phyloP scores from a whole-genome alignment of 2,888 invertebrate genomes.

The Acanthococcus lagerstroemiae region DNA sequence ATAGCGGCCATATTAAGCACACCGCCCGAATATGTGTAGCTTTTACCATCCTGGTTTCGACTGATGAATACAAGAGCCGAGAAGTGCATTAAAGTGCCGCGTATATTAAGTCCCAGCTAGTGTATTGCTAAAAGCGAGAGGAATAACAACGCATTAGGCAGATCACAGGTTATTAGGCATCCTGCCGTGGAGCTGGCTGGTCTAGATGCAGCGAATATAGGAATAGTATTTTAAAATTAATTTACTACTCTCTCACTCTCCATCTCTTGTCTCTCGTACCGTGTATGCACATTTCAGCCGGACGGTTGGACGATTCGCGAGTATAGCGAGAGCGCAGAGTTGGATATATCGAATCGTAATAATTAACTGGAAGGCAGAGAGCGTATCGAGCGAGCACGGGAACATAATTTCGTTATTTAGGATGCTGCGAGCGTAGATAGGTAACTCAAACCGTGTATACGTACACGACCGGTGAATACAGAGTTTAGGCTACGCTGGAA shows the following conservation, averaged over 20 bases:
- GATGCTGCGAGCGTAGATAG: not conserved
- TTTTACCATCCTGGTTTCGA: no score
- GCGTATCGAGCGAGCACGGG: not conserved
- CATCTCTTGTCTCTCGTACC: not conserved
- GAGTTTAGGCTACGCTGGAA: no score
- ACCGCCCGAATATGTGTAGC: no score
- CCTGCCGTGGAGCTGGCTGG: not conserved
- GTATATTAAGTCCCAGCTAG: not conserved
- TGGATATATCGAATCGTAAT: not conserved
- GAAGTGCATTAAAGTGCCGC: not conserved
- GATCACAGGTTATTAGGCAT: not conserved
- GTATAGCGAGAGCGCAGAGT: no score
- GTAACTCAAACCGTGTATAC: no score
- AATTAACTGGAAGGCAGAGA: not conserved
- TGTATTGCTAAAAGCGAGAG: not conserved
- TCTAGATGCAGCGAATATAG: not conserved
- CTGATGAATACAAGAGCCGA: no score
- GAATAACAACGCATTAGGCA: not conserved
- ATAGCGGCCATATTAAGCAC: no score
- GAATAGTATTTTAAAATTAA: not conserved
- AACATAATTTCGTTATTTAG: not conserved
- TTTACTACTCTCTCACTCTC: no score
- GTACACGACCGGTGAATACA: no score
- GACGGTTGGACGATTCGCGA: not conserved
- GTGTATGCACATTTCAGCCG: no score